Evolutionary conservation across 2,113 vertebrate genomes (phyloP).

Genomic region (Odocoileus hemionus): DNA sequence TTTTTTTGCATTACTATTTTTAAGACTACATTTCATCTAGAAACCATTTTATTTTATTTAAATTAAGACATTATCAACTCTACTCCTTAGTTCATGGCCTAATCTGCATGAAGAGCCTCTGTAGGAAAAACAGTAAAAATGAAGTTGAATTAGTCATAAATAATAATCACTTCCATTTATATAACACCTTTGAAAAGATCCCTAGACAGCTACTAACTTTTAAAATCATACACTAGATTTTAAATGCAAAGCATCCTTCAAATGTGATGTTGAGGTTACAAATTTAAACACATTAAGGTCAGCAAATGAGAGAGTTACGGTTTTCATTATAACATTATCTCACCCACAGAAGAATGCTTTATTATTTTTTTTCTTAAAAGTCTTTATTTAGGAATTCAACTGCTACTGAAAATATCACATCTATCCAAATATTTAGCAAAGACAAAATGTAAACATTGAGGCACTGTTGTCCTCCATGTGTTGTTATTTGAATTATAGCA

Average conservation of each 20-base stretch:
- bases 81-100: neutral
- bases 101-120: constrained; percentile 1
- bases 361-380: neutral
- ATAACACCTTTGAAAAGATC: constrained; percentile 47
- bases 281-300: constrained; percentile 61
- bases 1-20: constrained; percentile 22
- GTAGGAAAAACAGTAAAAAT: constrained; percentile 24
- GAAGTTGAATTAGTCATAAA: constrained; percentile 40
- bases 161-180: constrained; percentile 57
- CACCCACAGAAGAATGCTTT: neutral
- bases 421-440: constrained; percentile 39
- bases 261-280: constrained; percentile 37
- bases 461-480: neutral
- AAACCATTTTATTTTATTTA: constrained; percentile 24
- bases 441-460: constrained; percentile 12
- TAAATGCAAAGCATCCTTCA: constrained; percentile 34
- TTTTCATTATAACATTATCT: constrained; percentile 42
- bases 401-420: constrained; percentile 27
- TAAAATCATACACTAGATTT: constrained; percentile 46
- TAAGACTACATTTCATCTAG: neutral
- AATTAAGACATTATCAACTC: neutral
- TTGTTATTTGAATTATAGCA: constrained; percentile 36
- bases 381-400: constrained; percentile 18
- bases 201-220: constrained; percentile 40
- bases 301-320: constrained; percentile 22